Percentiles rank a stretch among this genome's conserved stretches.
phyloP scores from a whole-genome alignment of 2,797 vertebrate species.

The Phrynocephalus forsythii region DNA sequence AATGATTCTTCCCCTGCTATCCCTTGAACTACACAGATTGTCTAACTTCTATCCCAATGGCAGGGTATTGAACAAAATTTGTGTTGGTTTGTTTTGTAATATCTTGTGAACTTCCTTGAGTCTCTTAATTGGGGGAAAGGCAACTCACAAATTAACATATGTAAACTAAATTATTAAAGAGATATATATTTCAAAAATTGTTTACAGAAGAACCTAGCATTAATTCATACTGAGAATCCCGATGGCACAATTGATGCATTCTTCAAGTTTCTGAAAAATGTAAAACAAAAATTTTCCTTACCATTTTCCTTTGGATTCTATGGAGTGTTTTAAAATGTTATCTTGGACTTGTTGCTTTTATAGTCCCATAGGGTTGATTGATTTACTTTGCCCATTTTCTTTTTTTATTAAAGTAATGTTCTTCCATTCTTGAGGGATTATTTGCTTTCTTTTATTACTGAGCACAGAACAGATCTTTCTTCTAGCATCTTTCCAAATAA shows the following conservation, averaged over 20 bases:
- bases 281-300: not conserved
- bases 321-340: not conserved
- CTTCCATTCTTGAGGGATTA: constrained; percentile 10
- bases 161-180: no score
- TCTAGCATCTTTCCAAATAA: constrained; percentile 12
- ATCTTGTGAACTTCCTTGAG: no score
- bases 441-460: constrained; percentile 20
- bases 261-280: not conserved
- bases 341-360: not conserved
- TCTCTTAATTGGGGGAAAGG: no score
- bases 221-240: not conserved
- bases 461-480: not conserved
- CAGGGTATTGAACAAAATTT: no score
- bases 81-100: no score
- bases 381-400: constrained; percentile 3
- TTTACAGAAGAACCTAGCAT: not conserved
- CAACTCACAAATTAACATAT: no score
- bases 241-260: not conserved
- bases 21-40: not conserved
- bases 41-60: not conserved
- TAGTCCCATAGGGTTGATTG: not conserved
- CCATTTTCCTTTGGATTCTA: not conserved
- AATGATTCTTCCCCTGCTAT: no score
- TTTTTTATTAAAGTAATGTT: constrained; percentile 13
- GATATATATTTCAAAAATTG: no score